These are phyloP conservation scores for Ectemnius cavifrons DNA, from an alignment of 2,888 invertebrate genomes.

Conservation along the genomic window DNA sequence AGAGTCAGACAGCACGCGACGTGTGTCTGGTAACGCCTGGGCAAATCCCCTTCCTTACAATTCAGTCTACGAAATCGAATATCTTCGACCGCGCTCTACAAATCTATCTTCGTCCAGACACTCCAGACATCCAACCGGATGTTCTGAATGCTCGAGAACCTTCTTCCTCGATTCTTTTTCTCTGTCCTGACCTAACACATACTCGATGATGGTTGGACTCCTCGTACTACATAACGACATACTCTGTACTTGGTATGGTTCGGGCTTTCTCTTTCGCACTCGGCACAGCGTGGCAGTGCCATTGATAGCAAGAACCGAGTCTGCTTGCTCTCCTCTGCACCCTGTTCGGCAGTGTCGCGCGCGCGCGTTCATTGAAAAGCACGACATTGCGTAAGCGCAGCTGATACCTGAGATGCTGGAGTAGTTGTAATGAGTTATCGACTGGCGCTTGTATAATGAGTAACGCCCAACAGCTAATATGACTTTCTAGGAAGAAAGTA, in stretches of 20 bases:
- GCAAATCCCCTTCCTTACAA: conserved; percentile 14
- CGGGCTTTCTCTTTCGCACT: conserved; percentile 1
- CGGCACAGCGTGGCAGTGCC: conserved; percentile 4
- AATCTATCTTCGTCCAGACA: not conserved
- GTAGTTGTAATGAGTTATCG: not conserved
- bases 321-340: not conserved
- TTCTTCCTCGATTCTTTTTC: not conserved
- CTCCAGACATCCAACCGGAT: not conserved
- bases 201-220: not conserved
- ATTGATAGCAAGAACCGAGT: not conserved
- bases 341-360: not conserved
- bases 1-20: conserved; percentile 20
- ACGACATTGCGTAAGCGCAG: conserved; percentile 5
- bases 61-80: not conserved
- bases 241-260: not conserved
- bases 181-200: not conserved
- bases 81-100: not conserved
- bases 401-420: not conserved
- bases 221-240: not conserved
- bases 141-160: conserved; percentile 21
- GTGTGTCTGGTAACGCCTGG: conserved; percentile 12
- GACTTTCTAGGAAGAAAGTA: conserved; percentile 7
- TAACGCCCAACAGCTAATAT: not conserved
- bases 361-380: conserved; percentile 3
- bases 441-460: not conserved